phyloP scores from a whole-genome alignment of 2,888 invertebrate species.

The Cactoblastis cactorum region DNA sequence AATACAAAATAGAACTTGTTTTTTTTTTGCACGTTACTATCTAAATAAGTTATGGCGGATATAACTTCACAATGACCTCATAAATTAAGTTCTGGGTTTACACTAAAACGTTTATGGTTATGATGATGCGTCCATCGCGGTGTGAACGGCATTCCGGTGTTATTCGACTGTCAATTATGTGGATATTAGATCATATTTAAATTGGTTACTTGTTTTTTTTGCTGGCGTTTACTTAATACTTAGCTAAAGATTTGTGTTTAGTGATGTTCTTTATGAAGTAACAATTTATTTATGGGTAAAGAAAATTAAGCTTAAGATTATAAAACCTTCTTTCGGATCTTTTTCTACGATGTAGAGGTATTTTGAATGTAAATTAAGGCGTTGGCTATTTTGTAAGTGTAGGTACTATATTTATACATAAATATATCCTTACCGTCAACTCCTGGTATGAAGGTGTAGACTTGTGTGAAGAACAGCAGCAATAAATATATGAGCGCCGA shows the following conservation, averaged over 20 bases:
- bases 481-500: slow-evolving; percentile 60
- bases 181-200: background rate
- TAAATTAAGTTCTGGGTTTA: background rate
- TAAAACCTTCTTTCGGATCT: too few relatives aligned
- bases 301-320: too few relatives aligned
- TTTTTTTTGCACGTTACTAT: background rate
- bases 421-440: slow-evolving; percentile 53
- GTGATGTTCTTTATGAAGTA: too few relatives aligned
- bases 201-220: background rate
- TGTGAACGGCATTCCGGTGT: background rate
- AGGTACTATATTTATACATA: background rate
- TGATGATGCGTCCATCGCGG: background rate
- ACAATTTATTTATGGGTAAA: too few relatives aligned
- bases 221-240: too few relatives aligned
- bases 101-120: background rate
- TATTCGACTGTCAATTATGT: background rate
- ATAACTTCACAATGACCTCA: background rate
- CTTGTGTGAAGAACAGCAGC: slow-evolving; percentile 53
- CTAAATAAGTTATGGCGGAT: slow-evolving; percentile 5
- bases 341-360: too few relatives aligned
- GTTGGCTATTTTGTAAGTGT: background rate
- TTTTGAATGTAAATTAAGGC: too few relatives aligned
- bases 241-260: too few relatives aligned
- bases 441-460: slow-evolving; percentile 61
- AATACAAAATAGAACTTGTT: background rate